A percentile compares a stretch with the other conserved stretches of the same genome.
phyloP scores from a whole-genome alignment of 1,140 invertebrate genomes.

The Megathymus violae region DNA sequence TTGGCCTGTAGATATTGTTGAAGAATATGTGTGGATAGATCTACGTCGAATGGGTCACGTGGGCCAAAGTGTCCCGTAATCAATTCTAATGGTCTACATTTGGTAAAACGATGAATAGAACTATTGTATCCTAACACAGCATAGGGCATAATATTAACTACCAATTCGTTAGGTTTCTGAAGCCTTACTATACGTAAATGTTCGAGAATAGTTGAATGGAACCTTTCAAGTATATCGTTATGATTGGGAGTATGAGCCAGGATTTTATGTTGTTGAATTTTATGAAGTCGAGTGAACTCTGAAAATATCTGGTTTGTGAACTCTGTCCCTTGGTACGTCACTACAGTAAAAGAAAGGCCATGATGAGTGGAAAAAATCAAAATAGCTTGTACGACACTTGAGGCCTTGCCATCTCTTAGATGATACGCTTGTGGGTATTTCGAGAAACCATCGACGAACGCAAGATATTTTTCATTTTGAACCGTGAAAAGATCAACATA shows the following conservation, averaged over 20 bases:
- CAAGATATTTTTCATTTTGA: constrained; percentile 29
- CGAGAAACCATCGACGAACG: constrained; percentile 27
- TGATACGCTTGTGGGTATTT: constrained; percentile 41
- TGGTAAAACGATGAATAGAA: neutral
- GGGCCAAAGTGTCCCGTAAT: constrained; percentile 4
- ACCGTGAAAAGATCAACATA: constrained; percentile 30
- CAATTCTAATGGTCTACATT: neutral
- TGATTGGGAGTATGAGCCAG: constrained; percentile 4
- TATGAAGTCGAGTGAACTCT: constrained; percentile 36
- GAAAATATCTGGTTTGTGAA: constrained; percentile 39
- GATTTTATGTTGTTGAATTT: constrained; percentile 39
- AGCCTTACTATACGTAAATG: too few species aligned
- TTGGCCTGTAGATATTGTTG: constrained; percentile 39
- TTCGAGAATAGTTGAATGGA: constrained; percentile 13
- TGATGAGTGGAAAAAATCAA: constrained; percentile 37
- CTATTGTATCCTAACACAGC: constrained; percentile 1
- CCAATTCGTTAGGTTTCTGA: too few species aligned
- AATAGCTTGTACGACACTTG: constrained; percentile 37
- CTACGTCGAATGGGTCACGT: constrained; percentile 35
- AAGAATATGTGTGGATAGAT: constrained; percentile 37
- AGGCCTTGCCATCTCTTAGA: constrained; percentile 36
- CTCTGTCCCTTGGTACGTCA: constrained; percentile 37
- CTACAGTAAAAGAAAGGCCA: constrained; percentile 3
- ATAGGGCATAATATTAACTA: constrained; percentile 2
- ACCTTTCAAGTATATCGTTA: neutral